These are phyloP conservation scores for Telenomus remus DNA, from an alignment of 1,140 invertebrate genomes.

Conservation along the genomic window DNA sequence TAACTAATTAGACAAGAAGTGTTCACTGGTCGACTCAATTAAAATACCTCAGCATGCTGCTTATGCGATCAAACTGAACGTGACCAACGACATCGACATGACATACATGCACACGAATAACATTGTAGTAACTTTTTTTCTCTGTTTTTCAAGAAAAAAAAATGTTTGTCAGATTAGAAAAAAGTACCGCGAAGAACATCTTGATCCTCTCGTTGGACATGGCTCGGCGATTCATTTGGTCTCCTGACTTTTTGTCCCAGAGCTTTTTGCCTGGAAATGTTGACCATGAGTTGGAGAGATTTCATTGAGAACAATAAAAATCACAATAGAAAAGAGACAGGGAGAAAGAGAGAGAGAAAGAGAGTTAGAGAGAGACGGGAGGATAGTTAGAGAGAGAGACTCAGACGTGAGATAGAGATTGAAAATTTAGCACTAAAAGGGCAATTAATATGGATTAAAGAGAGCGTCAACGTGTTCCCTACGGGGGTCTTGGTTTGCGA, in stretches of 20 bases:
- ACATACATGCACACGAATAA: conserved; percentile 68
- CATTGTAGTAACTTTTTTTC: conserved; percentile 46
- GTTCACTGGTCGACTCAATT: conserved; percentile 8
- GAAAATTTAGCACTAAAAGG: conserved; percentile 14
- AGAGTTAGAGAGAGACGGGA: not conserved
- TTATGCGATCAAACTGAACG: conserved; percentile 36
- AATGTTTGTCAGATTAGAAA: conserved; percentile 45
- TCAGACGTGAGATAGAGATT: conserved; percentile 1
- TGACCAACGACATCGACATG: conserved; percentile 62
- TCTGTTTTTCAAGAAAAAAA: conserved; percentile 32
- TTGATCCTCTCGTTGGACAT: conserved; percentile 95
- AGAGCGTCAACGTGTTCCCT: conserved; percentile 24
- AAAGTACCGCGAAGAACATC: conserved; percentile 91
- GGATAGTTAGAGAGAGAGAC: not conserved
- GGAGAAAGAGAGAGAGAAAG: not conserved
- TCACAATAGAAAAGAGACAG: not conserved
- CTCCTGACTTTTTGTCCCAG: conserved; percentile 78
- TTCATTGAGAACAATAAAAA: not conserved
- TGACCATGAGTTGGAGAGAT: conserved; percentile 41
- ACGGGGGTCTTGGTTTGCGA: conserved; percentile 34
- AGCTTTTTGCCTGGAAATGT: conserved; percentile 72
- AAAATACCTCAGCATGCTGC: no score
- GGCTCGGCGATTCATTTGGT: conserved; percentile 85
- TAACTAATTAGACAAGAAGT: conserved; percentile 18
- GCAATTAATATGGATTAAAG: conserved; percentile 47